These are phyloP conservation scores for Nycticorax nycticorax DNA, from an alignment of 2,113 vertebrate genomes.

Conservation along the genomic window DNA sequence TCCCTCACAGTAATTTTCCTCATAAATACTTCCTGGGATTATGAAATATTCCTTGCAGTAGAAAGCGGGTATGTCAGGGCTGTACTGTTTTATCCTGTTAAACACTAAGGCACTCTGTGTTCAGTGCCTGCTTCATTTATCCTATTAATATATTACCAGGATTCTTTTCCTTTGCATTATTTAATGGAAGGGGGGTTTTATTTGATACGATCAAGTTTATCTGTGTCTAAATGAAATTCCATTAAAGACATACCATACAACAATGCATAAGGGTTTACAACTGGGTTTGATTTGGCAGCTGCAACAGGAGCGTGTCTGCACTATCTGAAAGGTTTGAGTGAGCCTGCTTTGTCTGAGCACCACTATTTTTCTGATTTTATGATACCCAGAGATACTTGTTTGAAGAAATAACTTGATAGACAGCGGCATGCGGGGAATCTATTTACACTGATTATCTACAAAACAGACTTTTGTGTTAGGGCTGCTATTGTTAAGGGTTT, in stretches of 20 bases:
- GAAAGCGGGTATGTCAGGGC: slow-evolving; percentile 2
- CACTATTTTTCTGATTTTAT: not conserved
- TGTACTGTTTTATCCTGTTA: not conserved
- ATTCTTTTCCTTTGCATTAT: not conserved
- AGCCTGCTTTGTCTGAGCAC: not conserved
- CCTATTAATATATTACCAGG: not conserved
- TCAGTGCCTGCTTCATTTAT: not conserved
- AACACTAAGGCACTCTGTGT: not conserved
- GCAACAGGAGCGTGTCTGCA: not conserved
- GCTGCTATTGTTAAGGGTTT: not conserved
- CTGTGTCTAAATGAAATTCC: not conserved
- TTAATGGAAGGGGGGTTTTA: not conserved
- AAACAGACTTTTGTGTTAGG: not conserved
- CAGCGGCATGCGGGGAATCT: not conserved
- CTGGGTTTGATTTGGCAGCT: not conserved
- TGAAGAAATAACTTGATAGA: not conserved
- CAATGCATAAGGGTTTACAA: not conserved
- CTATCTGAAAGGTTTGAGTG: too few species aligned
- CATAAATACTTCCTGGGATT: slow-evolving; percentile 52
- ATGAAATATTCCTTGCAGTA: slow-evolving; percentile 26
- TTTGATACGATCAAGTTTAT: not conserved
- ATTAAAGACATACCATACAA: fast-evolving
- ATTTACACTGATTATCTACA: not conserved
- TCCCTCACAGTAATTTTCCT: slow-evolving; percentile 47
- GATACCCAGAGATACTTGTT: not conserved